Base-by-base conservation (phyloP, 2,888 invertebrate genomes). In the Microchrysa polita region DNA sequence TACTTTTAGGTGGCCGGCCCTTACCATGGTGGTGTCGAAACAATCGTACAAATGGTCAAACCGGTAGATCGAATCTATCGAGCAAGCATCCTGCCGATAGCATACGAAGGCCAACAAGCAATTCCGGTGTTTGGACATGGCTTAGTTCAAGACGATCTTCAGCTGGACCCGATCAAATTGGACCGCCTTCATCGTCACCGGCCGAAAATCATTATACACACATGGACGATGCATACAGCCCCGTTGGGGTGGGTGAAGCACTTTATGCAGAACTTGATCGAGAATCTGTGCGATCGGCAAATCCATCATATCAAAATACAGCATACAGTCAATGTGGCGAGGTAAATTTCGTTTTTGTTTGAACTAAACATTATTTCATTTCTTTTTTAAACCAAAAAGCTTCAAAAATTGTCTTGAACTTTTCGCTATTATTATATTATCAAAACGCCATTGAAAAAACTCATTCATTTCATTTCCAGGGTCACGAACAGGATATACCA, bases 201-300 rank as follows among this genome's bases (percentile, higher is more conserved):
- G 90, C 88, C 14, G 90, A 91, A 82, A 91, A 91, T 81, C 91
- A 91, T 81, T 91, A 91, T 81, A 91, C 91, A 5, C 90, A 90
- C 81, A 90, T 91, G 89, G 90, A 90, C 77, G 89, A 89, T 79
- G 88, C 87, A 14, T 88, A 88, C 78, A 87, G 87, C 80, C 86
- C 86, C 77, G 87, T 86, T 18, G 87, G 86, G 12, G 82, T 84
- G 4, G 90, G 90, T 79, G 90, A 90, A 80, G 91, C 91, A 0
- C 86, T 92, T 16, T 92, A 92, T 81, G 91, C 91, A 7, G 91
- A 92, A 82, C 83, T 92, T 77, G 91, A 92, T 82, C 86, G 89
- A 61, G 89, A 90, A 80, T 82, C 85, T 34, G 84, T 85, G 75
- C 81, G 85, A 71, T 84, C 84, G 22, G 85, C 83, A 23, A 86